Evolutionary conservation across 2,113 vertebrate genomes (phyloP).

Genomic region (Microcebus murinus): DNA sequence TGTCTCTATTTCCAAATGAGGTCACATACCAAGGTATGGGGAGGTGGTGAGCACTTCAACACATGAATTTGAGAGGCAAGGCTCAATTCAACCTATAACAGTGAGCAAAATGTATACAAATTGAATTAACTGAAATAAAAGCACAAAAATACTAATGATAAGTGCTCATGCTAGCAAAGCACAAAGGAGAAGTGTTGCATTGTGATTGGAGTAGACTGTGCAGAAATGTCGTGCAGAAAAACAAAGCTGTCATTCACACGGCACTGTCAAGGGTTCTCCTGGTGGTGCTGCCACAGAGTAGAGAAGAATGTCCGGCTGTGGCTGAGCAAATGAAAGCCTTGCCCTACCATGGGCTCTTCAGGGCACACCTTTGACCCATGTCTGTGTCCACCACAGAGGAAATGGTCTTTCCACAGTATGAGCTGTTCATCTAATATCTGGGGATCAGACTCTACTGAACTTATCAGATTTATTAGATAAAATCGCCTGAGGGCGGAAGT

Average conservation of each 20-base stretch:
- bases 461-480: constrained; percentile 75
- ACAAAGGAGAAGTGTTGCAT: too few relatives aligned
- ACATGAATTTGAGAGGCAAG: not conserved
- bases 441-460: constrained; percentile 50
- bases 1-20: not conserved
- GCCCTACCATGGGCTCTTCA: not conserved
- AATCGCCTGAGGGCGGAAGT: constrained; percentile 70
- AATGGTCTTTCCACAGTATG: not conserved
- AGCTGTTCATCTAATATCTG: not conserved
- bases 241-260: not conserved
- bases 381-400: not conserved
- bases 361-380: not conserved
- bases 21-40: not conserved
- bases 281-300: not conserved
- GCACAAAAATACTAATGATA: not conserved
- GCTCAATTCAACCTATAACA: not conserved
- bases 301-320: not conserved
- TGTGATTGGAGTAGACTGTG: not conserved
- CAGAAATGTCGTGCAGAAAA: not conserved
- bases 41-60: not conserved
- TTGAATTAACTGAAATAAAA: not conserved
- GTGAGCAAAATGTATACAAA: not conserved
- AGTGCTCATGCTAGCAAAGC: not conserved
- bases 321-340: not conserved
- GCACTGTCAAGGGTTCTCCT: not conserved